Evolutionary conservation across 2,113 vertebrate genomes (phyloP).

Genomic region (Oenanthe melanoleuca): DNA sequence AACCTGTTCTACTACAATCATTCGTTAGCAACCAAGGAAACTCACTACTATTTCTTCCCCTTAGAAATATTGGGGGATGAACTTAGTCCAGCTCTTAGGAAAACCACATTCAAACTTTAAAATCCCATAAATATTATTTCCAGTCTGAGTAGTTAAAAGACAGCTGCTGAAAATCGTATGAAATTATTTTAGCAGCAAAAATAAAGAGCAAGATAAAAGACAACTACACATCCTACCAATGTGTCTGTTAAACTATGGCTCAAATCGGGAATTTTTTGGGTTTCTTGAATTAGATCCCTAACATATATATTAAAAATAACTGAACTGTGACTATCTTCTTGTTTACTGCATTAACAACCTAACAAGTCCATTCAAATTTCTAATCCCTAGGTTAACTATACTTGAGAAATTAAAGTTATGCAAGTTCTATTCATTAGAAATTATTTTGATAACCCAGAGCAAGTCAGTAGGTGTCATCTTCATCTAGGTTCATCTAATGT

Average conservation of each 20-base stretch:
- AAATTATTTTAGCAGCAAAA: neutral
- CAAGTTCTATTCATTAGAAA: neutral
- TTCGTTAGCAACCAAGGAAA: neutral
- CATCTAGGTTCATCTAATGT: neutral
- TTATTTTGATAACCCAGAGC: neutral
- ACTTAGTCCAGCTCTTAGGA: neutral
- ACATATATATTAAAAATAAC: neutral
- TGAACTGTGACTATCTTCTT: neutral
- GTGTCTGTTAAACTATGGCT: neutral
- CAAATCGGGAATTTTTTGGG: neutral
- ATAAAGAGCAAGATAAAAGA: neutral
- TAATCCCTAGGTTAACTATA: neutral
- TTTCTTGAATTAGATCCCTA: neutral
- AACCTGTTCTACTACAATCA: neutral
- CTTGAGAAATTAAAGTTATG: neutral
- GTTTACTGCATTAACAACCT: neutral
- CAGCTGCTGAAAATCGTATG: neutral
- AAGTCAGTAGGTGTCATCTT: constrained; percentile 9
- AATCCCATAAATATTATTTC: neutral
- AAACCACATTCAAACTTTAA: neutral
- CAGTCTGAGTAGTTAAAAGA: neutral
- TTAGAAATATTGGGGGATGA: neutral
- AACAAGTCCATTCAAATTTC: neutral
- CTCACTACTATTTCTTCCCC: neutral
- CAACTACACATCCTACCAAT: neutral